Conservation (phyloP, 2,113 vertebrate genomes). For the Struthidea cinerea region DNA sequence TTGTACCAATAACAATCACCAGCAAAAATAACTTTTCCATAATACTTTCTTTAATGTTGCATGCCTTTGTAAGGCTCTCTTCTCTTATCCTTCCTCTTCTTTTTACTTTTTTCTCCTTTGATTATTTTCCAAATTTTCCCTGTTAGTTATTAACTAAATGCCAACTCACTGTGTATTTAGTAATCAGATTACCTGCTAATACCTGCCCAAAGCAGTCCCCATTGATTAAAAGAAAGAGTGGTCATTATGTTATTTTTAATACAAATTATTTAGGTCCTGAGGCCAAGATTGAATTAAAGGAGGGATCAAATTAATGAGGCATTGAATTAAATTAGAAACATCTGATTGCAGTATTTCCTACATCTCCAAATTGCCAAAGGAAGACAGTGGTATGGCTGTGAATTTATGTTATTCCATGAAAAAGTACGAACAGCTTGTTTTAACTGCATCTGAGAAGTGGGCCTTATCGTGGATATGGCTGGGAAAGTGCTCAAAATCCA, state of each 20-base stretch:
- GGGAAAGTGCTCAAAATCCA: not conserved
- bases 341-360: not conserved
- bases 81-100: not conserved
- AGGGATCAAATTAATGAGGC: conserved; percentile 16
- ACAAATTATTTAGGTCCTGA: not conserved
- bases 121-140: not conserved
- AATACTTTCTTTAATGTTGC: not conserved
- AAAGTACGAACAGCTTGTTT: not conserved
- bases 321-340: conserved; percentile 38
- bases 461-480: not conserved
- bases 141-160: conserved; percentile 10
- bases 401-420: not conserved
- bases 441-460: not conserved
- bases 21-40: not conserved
- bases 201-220: conserved; percentile 47
- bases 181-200: conserved; percentile 56
- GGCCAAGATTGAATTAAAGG: conserved; percentile 15
- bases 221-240: conserved; percentile 46
- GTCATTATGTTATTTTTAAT: conserved; percentile 25
- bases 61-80: not conserved
- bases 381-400: not conserved
- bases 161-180: not conserved
- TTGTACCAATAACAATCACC: not conserved
- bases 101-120: not conserved
- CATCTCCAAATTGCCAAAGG: not conserved